Evolutionary conservation across 2,888 invertebrate species (phyloP), one percentile per base, ranked within the genome.

Genomic region (Drosophila pseudotalamancana): DNA sequence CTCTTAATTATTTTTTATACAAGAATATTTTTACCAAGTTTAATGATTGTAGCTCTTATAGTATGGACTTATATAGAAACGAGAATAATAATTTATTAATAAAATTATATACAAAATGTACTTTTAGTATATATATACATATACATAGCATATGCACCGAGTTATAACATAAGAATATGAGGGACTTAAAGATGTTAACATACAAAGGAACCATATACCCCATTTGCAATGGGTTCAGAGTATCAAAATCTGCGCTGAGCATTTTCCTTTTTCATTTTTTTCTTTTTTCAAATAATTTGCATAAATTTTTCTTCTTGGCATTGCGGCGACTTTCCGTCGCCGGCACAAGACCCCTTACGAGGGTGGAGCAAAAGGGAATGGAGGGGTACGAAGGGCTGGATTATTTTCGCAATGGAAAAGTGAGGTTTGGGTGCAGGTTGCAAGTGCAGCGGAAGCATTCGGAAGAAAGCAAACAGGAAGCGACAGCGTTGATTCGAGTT

Each of bases 261-360:
- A 61, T 65, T 56, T 63, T 53, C 46, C 48, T 23, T 31, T 21
- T 40, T 42, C 18, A 42, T 32, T 42, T 53, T 21, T 49, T 61
- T 43, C 56, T 35, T 48, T 50, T 55, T 59, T 27, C 60, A 66
- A 76, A 73, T 70, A 66, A 79, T 77, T 77, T 79, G 76, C 79
- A 77, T 77, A 77, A 64, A 77, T 59, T 70, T 79, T 54, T 59
- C 45, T 56, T 59, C 65, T 69, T 75, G 68, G 61, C 72, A 77
- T 50, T 60, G 60, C 65, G 51, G 53, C 59, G 74, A 73, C 72
- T 69, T 64, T 27, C 53, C 53, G 72, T 69, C 69, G 73, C 64
- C 73, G 40, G 12, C 43, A 21, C 32, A 37, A 50, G 21, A 31
- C 9, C 11, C 14, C 8, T n/a, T 9, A 9, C 0, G 25, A 5